Percentiles rank a stretch among this genome's conserved stretches.
These are phyloP conservation scores for Chloebia gouldiae DNA, from an alignment of 2,113 vertebrate genomes.

Conservation along the genomic window DNA sequence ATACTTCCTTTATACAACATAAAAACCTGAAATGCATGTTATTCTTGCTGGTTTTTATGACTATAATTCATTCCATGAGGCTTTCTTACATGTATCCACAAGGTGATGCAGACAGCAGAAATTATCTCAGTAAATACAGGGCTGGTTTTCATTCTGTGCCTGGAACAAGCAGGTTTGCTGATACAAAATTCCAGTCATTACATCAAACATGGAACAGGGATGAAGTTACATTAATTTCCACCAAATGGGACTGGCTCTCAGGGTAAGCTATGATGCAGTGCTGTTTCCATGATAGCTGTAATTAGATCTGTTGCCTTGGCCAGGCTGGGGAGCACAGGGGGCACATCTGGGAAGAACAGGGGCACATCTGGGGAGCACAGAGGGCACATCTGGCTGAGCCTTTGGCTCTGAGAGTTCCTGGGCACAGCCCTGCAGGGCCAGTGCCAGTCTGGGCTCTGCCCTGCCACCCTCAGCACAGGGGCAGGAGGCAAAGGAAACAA, in stretches of 20 bases:
- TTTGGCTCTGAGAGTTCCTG: neutral
- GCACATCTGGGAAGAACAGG: too few species aligned
- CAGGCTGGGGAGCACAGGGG: neutral
- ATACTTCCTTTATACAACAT: neutral
- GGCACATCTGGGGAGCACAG: too few species aligned
- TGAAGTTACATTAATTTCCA: neutral
- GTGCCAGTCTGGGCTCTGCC: neutral
- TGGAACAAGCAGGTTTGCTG: neutral
- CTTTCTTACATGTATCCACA: constrained; percentile 10
- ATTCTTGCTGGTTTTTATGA: neutral
- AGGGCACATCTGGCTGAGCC: neutral
- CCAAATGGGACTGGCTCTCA: neutral
- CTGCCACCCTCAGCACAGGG: neutral
- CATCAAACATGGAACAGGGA: neutral
- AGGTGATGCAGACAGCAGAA: constrained; percentile 38
- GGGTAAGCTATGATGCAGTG: neutral
- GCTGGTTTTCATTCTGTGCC: constrained; percentile 12
- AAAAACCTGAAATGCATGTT: neutral
- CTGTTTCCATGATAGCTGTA: neutral
- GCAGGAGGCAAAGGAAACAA: neutral
- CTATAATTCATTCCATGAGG: constrained; percentile 42
- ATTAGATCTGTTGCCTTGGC: neutral
- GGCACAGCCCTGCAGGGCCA: neutral
- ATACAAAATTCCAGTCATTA: neutral
- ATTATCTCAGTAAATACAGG: neutral